These are phyloP conservation scores for Bombyx huttoni DNA, from an alignment of 2,888 invertebrate species.

Conservation along the genomic window DNA sequence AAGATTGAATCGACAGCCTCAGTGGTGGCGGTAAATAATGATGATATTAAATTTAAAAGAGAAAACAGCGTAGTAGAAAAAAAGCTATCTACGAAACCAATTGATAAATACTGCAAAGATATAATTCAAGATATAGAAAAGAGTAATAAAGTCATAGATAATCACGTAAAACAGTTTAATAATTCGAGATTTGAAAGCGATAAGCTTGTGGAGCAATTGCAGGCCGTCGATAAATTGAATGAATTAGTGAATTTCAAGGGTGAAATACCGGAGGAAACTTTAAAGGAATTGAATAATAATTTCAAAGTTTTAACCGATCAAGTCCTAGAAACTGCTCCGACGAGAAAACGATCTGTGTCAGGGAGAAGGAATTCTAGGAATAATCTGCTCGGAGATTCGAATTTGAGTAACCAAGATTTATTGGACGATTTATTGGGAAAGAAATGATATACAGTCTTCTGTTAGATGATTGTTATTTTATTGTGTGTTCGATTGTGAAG, in stretches of 20 bases:
- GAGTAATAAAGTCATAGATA: conserved; percentile 59
- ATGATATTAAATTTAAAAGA: conserved; percentile 20
- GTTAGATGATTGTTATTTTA: not conserved
- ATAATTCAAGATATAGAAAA: conserved; percentile 59
- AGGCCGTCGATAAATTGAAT: conserved; percentile 65
- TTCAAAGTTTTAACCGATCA: conserved; percentile 51
- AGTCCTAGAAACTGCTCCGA: conserved; percentile 28
- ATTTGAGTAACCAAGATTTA: conserved; percentile 54
- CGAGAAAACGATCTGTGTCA: conserved; percentile 44
- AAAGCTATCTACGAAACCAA: conserved; percentile 34
- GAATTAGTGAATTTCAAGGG: conserved; percentile 45
- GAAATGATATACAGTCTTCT: conserved; percentile 41
- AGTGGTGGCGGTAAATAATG: conserved; percentile 24
- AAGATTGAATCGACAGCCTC: conserved; percentile 25
- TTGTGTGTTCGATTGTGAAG: not conserved
- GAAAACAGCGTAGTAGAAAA: conserved; percentile 31
- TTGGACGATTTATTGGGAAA: conserved; percentile 55
- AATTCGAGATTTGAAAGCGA: conserved; percentile 57
- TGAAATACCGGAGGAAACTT: conserved; percentile 39
- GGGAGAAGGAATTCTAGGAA: conserved; percentile 31
- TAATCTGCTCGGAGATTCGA: conserved; percentile 43
- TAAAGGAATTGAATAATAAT: conserved; percentile 53
- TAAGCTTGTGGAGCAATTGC: conserved; percentile 57
- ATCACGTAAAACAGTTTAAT: conserved; percentile 61
- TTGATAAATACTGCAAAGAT: conserved; percentile 58